Base-by-base conservation (phyloP, 92 coral and sea anemone species). In the Epizoanthus illoricatus region DNA sequence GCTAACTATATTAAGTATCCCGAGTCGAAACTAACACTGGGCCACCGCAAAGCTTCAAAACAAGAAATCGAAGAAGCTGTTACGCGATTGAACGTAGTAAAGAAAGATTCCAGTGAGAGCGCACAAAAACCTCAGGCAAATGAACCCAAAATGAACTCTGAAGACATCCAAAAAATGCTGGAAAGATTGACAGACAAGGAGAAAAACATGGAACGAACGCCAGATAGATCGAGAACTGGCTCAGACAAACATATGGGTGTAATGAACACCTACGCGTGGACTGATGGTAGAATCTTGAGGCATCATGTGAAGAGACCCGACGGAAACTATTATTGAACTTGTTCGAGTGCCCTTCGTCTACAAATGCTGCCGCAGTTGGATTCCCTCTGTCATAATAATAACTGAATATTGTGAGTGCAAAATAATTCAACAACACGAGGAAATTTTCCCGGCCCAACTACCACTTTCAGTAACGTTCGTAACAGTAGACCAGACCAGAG, bases 211-310 rank as follows among this genome's bases (percentile, higher is more conserved):
- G 72, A 81, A 3, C 89, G 74, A 8, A 91, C 92, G 2, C 92
- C 94, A 0, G 94, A 91, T 20, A 84, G 90, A 73, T 86, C 76
- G 36, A 69, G 94, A 75, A 85, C 91, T 60, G 89, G 92, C 16
- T 84, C 86, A 5, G 56, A 85, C 54, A 75, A 83, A 58, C 80
- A 86, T 63, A 81, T 91, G 74, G 90, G 89, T n/a, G 68, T 89
- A 6, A 90, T 94, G 0, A 92, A 89, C 70, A 86, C 95, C 1
- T 92, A 92, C 42, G 98, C 98, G 1, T 94, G 98, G 98, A 87
- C 60, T 9, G 63, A 90, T 69, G 94, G 92, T 5, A 33, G 80
- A 23, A 74, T 86, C 4, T 56, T 90, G 40, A 75, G 81, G 57
- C 74, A 81, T 59, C 91, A 83, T 60, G 4, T 80, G 3, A 87